Evolutionary conservation across 1,140 invertebrate genomes (phyloP).

Genomic region (Tetramorium simillimum): DNA sequence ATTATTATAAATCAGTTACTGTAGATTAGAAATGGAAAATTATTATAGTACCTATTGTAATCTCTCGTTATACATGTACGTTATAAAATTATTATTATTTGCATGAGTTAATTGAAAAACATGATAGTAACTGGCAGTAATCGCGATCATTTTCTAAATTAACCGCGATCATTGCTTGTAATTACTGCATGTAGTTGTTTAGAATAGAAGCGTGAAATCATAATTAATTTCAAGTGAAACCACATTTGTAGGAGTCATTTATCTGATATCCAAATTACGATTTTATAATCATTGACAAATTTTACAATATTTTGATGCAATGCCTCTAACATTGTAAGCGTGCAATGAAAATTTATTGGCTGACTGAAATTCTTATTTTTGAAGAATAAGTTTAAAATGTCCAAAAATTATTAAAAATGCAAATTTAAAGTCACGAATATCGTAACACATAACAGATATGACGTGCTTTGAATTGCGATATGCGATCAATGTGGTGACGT

Average conservation of each 20-base stretch:
- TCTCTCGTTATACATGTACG: not conserved
- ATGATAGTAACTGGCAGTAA: not conserved
- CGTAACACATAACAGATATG: not conserved
- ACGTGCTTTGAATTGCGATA: not conserved
- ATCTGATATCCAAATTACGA: not conserved
- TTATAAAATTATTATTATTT: not conserved
- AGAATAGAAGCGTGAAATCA: not conserved
- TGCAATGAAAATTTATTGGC: not conserved
- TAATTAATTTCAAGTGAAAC: not conserved
- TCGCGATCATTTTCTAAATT: constrained; percentile 1
- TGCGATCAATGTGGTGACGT: not conserved
- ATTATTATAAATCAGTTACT: constrained; percentile 17
- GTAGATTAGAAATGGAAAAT: not conserved
- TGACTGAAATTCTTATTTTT: not conserved
- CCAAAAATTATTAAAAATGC: not conserved
- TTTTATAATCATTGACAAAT: not conserved
- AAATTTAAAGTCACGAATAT: not conserved
- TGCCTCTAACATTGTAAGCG: not conserved
- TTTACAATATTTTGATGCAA: not conserved
- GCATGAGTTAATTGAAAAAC: not conserved
- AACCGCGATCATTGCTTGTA: not conserved
- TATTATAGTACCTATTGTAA: not conserved
- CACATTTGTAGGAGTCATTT: not conserved
- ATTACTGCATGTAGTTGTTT: not conserved
- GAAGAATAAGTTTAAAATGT: not conserved